These are phyloP conservation scores for Patagioenas fasciata DNA, from an alignment of 2,113 vertebrate genomes.

Conservation along the genomic window DNA sequence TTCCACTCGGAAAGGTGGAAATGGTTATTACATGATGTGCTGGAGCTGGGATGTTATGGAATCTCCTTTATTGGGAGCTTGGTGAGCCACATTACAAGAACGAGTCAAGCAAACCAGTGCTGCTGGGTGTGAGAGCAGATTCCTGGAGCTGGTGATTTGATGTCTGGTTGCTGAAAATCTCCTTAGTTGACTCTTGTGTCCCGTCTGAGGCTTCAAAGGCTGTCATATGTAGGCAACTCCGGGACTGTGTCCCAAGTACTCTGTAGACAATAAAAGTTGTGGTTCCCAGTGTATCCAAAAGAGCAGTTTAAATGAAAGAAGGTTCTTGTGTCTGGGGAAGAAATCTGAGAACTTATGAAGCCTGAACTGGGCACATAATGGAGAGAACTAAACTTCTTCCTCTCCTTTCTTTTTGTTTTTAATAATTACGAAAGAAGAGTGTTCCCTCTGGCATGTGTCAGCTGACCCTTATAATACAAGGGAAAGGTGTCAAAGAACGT, in stretches of 20 bases:
- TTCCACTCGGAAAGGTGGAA: slow-evolving; percentile 15
- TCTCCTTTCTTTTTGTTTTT: background rate
- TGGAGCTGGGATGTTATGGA: slow-evolving; percentile 19
- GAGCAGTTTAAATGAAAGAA: background rate
- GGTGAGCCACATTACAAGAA: slow-evolving; percentile 43
- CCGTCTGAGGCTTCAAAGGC: background rate
- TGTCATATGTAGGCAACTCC: background rate
- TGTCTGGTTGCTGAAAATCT: slow-evolving; percentile 35
- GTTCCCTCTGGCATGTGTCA: background rate
- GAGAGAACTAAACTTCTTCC: background rate
- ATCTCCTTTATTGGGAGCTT: slow-evolving; percentile 18
- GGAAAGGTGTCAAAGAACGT: background rate
- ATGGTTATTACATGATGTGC: slow-evolving; percentile 11
- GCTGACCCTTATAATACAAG: background rate
- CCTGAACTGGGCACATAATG: background rate
- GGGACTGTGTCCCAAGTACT: background rate
- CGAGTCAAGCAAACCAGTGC: slow-evolving; percentile 29
- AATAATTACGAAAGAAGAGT: background rate
- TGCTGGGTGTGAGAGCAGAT: slow-evolving; percentile 43
- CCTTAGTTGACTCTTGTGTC: background rate
- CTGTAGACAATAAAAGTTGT: background rate
- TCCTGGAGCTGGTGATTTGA: slow-evolving; percentile 42
- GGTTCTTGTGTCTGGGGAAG: background rate
- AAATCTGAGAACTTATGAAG: background rate
- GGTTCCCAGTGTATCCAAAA: background rate